phyloP scores from a whole-genome alignment of 1,140 invertebrate species.

The Drosophila grimshawi region DNA sequence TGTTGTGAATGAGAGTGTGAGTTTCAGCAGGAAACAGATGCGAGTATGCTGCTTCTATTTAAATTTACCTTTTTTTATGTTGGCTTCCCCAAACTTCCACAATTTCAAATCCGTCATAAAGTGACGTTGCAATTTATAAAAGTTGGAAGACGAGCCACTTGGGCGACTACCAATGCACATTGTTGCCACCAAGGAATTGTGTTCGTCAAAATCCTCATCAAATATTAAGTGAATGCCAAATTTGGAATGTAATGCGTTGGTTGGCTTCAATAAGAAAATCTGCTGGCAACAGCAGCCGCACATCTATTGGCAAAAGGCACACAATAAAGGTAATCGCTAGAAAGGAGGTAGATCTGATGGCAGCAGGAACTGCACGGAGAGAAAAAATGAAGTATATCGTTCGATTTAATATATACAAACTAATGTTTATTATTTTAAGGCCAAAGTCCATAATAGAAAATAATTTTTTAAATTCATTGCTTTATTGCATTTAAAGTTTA shows the following conservation, averaged over 20 bases:
- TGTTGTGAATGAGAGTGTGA: conserved; percentile 33
- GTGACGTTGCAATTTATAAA: conserved; percentile 65
- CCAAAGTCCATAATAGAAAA: too few species aligned
- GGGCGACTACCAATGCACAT: conserved; percentile 31
- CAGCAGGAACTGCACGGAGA: neutral
- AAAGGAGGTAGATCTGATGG: neutral
- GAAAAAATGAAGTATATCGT: neutral
- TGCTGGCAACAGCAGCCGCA: neutral
- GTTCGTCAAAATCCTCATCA: conserved; percentile 26
- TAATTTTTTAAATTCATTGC: too few species aligned
- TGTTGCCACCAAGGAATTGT: conserved; percentile 9
- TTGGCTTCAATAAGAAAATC: conserved; percentile 1
- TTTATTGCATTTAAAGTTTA: too few species aligned
- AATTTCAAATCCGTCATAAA: conserved; percentile 52
- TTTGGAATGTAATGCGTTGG: conserved; percentile 31
- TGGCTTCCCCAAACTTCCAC: conserved; percentile 29
- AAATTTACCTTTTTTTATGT: conserved; percentile 8
- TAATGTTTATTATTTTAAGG: too few species aligned
- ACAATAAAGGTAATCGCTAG: conserved; percentile 35
- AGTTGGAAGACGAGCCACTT: conserved; percentile 42
- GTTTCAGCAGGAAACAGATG: conserved; percentile 50
- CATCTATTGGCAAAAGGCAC: conserved; percentile 32
- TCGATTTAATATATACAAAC: too few species aligned
- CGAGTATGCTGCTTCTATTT: conserved; percentile 41
- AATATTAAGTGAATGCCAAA: conserved; percentile 44